Evolutionary conservation across 2,113 vertebrate species (phyloP).

Genomic region (Sprattus sprattus): DNA sequence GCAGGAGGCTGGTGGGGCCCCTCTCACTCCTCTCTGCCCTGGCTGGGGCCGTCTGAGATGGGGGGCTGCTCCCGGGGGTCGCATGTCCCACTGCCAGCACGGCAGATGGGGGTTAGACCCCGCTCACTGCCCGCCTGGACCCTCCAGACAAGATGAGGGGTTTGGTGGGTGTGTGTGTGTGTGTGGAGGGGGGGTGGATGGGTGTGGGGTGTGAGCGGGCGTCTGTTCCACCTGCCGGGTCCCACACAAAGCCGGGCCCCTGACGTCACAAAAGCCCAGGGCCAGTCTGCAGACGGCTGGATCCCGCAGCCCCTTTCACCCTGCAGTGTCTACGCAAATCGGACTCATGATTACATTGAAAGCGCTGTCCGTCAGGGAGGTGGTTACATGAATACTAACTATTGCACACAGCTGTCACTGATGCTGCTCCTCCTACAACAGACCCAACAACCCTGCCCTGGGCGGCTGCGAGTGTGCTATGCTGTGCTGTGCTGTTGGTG

Average conservation of each 20-base stretch:
- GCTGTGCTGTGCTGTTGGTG: neutral
- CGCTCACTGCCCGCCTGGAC: conserved; percentile 19
- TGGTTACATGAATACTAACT: conserved; percentile 34
- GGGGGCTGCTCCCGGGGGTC: conserved; percentile 13
- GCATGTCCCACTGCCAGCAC: conserved; percentile 26
- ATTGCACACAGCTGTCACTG: conserved; percentile 30
- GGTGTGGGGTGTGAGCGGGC: conserved; percentile 23
- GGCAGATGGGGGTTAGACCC: conserved; percentile 47
- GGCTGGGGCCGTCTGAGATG: neutral
- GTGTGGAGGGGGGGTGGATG: neutral
- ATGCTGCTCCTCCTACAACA: neutral
- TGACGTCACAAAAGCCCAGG: conserved; percentile 29
- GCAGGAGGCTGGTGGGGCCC: conserved; percentile 8
- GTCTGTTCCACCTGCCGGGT: conserved; percentile 9
- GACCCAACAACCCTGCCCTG: neutral
- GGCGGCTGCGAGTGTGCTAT: neutral
- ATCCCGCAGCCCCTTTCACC: conserved; percentile 14
- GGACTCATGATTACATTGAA: conserved; percentile 23
- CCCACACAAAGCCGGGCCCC: neutral
- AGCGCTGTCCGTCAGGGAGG: neutral
- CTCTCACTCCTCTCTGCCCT: neutral
- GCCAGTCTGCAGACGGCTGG: neutral
- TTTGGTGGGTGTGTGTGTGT: neutral
- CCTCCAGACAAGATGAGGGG: conserved; percentile 20
- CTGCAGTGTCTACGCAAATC: neutral